Conservation (phyloP, 1,140 invertebrate genomes). For the Notospermus geniculatus region DNA sequence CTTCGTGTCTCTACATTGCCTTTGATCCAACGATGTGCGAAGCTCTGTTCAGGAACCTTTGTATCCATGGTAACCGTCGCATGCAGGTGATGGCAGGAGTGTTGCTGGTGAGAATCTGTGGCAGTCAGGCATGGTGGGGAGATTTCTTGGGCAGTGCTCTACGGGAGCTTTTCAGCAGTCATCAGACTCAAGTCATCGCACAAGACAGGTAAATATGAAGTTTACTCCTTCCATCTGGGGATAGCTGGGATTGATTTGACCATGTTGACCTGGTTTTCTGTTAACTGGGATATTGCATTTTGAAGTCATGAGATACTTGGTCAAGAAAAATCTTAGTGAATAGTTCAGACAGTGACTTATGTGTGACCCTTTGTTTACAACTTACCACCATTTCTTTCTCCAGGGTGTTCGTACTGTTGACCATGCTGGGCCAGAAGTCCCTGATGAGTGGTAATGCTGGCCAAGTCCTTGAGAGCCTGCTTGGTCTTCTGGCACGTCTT, state of each 20-base stretch:
- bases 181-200: slow-evolving; percentile 70
- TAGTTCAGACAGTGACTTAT: not conserved
- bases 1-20: slow-evolving; percentile 45
- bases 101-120: slow-evolving; percentile 76
- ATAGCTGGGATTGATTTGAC: too few species aligned
- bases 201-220: slow-evolving; percentile 1
- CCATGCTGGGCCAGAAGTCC: slow-evolving; percentile 81
- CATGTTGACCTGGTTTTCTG: not conserved
- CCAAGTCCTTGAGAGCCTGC: slow-evolving; percentile 49
- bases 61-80: slow-evolving; percentile 64
- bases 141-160: slow-evolving; percentile 79
- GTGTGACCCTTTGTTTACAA: too few species aligned
- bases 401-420: slow-evolving; percentile 82
- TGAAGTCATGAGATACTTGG: not conserved
- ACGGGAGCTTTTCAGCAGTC: slow-evolving; percentile 73
- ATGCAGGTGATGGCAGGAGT: slow-evolving; percentile 71
- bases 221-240: slow-evolving; percentile 11
- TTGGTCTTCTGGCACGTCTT: slow-evolving; percentile 46
- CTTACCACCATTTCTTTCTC: too few species aligned
- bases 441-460: slow-evolving; percentile 55
- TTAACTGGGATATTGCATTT: not conserved
- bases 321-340: not conserved
- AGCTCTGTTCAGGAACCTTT: slow-evolving; percentile 68
- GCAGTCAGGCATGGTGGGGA: slow-evolving; percentile 82
- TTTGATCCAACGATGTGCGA: slow-evolving; percentile 64